Evolutionary conservation across 2,113 vertebrate genomes (phyloP).

Genomic region (Phoxinus phoxinus): DNA sequence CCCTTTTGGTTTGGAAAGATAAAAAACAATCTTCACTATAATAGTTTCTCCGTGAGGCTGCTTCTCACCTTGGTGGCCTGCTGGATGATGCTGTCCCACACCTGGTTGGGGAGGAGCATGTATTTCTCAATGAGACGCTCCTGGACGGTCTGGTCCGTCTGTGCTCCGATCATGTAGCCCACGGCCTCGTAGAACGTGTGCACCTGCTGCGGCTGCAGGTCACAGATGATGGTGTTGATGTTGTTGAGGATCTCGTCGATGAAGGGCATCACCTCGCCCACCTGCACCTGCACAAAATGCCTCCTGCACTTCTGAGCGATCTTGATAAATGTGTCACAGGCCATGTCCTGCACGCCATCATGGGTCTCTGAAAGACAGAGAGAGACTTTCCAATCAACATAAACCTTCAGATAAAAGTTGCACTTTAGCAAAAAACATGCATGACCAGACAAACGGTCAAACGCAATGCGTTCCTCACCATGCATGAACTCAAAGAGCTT

Average conservation of each 20-base stretch:
- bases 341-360: constrained; percentile 97
- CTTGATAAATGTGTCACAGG: constrained; percentile 97
- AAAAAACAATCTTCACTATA: background rate
- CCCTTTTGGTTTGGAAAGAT: too few relatives aligned
- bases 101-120: constrained; percentile 95
- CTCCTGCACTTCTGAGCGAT: constrained; percentile 95
- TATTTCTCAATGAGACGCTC: constrained; percentile 97
- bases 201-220: constrained; percentile 97
- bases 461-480: constrained; percentile 74
- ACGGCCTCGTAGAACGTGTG: constrained; percentile 97
- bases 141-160: constrained; percentile 92
- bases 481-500: constrained; percentile 98
- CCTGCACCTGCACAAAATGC: constrained; percentile 95
- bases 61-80: constrained; percentile 93
- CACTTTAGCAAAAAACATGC: background rate
- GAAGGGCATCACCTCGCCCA: constrained; percentile 97
- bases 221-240: constrained; percentile 97
- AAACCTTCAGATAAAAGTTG: background rate
- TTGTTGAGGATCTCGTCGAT: constrained; percentile 97
- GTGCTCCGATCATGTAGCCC: constrained; percentile 96
- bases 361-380: constrained; percentile 86
- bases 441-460: background rate
- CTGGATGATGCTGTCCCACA: constrained; percentile 98
- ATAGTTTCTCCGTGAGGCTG: background rate
- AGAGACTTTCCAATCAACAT: background rate